Conservation (phyloP, 2,113 vertebrate species). For the Ia io region DNA sequence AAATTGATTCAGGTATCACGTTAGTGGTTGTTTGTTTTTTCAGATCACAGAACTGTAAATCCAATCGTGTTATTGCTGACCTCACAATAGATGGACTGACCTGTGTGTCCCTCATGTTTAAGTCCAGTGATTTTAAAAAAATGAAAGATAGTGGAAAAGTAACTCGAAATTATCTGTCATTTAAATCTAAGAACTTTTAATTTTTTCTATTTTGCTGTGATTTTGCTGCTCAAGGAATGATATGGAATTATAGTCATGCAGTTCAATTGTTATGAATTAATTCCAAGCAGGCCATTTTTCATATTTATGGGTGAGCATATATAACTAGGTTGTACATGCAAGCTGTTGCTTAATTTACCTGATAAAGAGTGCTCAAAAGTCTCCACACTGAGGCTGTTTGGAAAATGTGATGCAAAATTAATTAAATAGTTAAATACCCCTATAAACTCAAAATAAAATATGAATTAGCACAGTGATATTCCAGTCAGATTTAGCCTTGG, state of each 20-base stretch:
- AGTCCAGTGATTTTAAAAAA: neutral
- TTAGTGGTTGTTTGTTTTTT: neutral
- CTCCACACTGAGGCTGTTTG: neutral
- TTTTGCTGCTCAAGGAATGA: neutral
- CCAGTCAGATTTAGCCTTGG: neutral
- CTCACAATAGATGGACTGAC: neutral
- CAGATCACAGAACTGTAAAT: neutral
- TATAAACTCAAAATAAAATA: neutral
- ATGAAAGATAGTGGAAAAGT: neutral
- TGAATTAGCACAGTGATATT: neutral
- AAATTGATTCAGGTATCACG: neutral
- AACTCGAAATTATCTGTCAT: neutral
- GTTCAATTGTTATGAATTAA: neutral
- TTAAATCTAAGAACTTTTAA: neutral
- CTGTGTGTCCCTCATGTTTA: neutral
- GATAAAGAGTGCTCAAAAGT: neutral
- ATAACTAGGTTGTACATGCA: neutral
- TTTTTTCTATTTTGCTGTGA: neutral
- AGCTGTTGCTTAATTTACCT: neutral
- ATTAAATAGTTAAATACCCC: conserved; percentile 23
- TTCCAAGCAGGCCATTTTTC: neutral
- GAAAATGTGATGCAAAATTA: neutral
- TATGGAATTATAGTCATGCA: neutral
- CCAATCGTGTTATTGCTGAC: neutral
- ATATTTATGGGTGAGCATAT: neutral